Conservation (phyloP, 2,888 invertebrate species). For the Agonopterix subpropinquella region DNA sequence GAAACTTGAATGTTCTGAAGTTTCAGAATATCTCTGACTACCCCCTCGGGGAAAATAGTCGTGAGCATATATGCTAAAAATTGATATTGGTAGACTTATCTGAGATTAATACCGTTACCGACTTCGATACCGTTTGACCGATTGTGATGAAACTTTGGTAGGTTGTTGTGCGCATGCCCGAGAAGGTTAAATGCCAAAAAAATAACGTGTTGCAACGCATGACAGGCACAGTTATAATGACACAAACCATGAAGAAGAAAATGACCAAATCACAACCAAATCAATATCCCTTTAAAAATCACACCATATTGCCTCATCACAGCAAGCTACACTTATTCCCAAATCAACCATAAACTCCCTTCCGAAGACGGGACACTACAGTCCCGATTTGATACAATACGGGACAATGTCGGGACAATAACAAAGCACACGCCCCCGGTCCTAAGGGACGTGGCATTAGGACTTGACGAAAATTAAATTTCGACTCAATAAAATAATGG, state of each 20-base stretch:
- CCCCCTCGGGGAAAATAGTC: too few relatives aligned
- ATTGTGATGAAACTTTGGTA: too few relatives aligned
- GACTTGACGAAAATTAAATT: conserved; percentile 44
- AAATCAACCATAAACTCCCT: conserved; percentile 42
- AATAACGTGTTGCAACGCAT: too few relatives aligned
- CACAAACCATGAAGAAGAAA: background rate
- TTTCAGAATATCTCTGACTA: too few relatives aligned
- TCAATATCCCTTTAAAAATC: conserved; percentile 23
- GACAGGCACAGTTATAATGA: too few relatives aligned
- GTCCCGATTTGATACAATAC: conserved; percentile 5
- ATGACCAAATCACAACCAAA: conserved; percentile 1
- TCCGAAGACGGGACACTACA: conserved; percentile 7
- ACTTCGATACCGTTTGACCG: too few relatives aligned
- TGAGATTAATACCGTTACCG: too few relatives aligned
- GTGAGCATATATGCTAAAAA: too few relatives aligned
- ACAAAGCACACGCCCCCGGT: conserved; percentile 22
- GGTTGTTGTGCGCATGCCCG: too few relatives aligned
- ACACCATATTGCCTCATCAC: conserved; percentile 36
- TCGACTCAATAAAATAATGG: conserved; percentile 50
- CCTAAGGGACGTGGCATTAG: conserved; percentile 39
- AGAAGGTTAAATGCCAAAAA: too few relatives aligned
- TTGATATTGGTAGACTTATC: too few relatives aligned
- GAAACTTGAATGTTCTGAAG: too few relatives aligned
- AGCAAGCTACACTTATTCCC: conserved; percentile 25
- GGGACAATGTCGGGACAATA: conserved; percentile 10